These are phyloP conservation scores for Progne subis DNA, from an alignment of 2,113 vertebrate genomes.

Conservation along the genomic window DNA sequence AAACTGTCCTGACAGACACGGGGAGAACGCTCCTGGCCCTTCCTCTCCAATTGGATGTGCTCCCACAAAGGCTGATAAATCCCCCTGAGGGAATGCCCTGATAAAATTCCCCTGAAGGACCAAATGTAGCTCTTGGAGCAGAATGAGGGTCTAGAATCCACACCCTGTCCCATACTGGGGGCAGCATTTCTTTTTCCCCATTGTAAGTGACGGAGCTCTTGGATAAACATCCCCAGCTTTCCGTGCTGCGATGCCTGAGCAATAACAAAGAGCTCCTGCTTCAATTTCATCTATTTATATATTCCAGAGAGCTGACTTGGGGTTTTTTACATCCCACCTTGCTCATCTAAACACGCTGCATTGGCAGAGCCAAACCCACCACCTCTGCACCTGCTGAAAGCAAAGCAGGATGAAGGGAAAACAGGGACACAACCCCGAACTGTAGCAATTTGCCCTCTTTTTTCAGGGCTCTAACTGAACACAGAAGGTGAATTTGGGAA, in stretches of 20 bases:
- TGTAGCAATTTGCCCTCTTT: neutral
- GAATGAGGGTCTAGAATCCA: neutral
- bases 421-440: neutral
- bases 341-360: neutral
- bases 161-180: rapidly evolving
- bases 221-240: neutral
- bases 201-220: neutral
- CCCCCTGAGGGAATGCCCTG: neutral
- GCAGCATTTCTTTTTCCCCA: neutral
- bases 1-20: neutral
- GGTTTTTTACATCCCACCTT: neutral
- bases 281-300: neutral
- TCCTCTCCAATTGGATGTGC: neutral
- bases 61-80: neutral
- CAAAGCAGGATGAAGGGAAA: neutral
- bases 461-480: neutral
- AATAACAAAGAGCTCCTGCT: neutral
- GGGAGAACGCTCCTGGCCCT: rapidly evolving
- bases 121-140: neutral
- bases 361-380: neutral
- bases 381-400: neutral
- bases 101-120: neutral
- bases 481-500: neutral
- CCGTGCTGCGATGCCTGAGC: neutral
- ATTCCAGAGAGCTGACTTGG: neutral